Conservation (phyloP, 1,140 invertebrate species). For the Drosophila navojoa region DNA sequence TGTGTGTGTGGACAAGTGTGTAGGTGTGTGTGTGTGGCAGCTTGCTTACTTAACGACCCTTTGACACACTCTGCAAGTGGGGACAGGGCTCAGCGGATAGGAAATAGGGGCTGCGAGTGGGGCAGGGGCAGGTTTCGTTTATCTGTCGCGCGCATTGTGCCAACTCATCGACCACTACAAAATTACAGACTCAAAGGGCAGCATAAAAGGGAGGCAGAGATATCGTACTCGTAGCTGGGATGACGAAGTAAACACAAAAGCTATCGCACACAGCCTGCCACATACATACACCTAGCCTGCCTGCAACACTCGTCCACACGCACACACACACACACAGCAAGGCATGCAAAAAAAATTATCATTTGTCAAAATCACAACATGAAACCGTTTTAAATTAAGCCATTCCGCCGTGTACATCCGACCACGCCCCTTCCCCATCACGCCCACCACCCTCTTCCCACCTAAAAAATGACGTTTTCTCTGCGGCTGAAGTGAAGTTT, state of each 20-base stretch:
- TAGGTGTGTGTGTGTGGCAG: conserved; percentile 38
- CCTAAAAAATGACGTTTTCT: conserved; percentile 61
- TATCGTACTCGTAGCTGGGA: conserved; percentile 48
- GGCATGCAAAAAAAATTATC: conserved; percentile 64
- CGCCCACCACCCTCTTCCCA: conserved; percentile 21
- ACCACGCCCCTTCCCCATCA: neutral
- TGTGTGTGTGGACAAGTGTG: conserved; percentile 2
- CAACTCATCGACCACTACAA: conserved; percentile 66
- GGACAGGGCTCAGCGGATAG: neutral
- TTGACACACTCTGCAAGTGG: conserved; percentile 56
- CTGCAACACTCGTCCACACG: conserved; percentile 39
- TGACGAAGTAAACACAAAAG: conserved; percentile 73
- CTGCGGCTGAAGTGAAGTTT: conserved; percentile 74
- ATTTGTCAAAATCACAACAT: conserved; percentile 81
- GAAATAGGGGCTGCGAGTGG: neutral
- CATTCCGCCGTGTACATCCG: conserved; percentile 54
- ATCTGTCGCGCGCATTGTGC: conserved; percentile 68
- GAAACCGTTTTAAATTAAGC: conserved; percentile 80
- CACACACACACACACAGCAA: conserved; percentile 19
- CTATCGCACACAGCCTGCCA: conserved; percentile 47
- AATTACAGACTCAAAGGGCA: conserved; percentile 22
- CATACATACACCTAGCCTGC: conserved; percentile 35
- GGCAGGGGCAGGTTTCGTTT: conserved; percentile 28
- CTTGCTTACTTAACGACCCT: conserved; percentile 70
- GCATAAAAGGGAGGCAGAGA: conserved; percentile 17